Conservation (phyloP, 2,797 vertebrate species). For the Lepilemur septentrionalis region DNA sequence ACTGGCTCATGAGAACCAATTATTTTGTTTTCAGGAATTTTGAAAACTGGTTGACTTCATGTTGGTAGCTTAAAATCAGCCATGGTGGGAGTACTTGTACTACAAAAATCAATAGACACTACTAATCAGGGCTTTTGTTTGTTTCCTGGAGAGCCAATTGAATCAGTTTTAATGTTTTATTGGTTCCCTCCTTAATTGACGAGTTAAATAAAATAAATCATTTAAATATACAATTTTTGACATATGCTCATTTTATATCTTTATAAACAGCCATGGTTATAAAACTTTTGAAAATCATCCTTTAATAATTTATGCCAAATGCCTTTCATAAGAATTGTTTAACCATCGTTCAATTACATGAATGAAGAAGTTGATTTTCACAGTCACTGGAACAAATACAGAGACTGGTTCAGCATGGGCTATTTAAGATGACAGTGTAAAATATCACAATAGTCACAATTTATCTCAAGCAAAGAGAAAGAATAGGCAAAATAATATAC, state of each 20-base stretch:
- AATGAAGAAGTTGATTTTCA: neutral
- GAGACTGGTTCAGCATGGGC: neutral
- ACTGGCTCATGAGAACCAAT: neutral
- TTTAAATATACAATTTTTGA: neutral
- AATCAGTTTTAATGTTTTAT: neutral
- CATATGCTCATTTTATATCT: neutral
- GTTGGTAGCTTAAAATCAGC: neutral
- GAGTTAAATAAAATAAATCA: neutral
- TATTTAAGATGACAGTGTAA: neutral
- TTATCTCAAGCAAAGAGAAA: neutral
- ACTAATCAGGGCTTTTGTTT: neutral
- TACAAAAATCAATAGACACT: neutral
- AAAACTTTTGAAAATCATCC: neutral
- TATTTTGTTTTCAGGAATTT: neutral
- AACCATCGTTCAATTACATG: neutral
- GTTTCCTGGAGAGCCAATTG: neutral
- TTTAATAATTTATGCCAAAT: neutral
- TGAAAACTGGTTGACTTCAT: neutral
- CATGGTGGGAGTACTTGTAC: too few relatives aligned
- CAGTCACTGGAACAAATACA: neutral
- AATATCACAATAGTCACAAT: neutral
- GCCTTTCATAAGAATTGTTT: neutral
- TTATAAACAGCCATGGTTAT: neutral
- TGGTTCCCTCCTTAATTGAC: neutral
- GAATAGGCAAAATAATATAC: neutral